Evolutionary conservation across 2,888 invertebrate genomes (phyloP), one percentile per base, ranked within the genome.

Genomic region (Lampropteryx suffumata): DNA sequence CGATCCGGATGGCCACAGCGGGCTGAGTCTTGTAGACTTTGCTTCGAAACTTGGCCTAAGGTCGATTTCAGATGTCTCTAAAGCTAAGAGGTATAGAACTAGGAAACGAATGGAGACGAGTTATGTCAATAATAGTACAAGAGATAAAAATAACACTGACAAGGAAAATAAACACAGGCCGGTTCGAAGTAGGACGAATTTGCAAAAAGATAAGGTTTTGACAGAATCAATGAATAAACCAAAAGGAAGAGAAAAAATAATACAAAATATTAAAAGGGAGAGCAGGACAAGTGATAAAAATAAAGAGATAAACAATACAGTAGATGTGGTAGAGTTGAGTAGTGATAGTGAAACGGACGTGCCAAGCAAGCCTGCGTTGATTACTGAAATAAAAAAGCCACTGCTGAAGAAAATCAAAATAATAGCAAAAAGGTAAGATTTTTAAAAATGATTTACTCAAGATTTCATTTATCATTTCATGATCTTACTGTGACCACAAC

Each of bases 41-140:
- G 73, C 73, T 0, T 61, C 65, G 0, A 62, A 61, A 6, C 60
- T 77, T 1, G 79, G 81, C 0, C 66, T 79, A 12, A 53, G 55
- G 24, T 64, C 67, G 0, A 39, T 63, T 1, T 60, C 58, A 0
- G 64, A 67, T 6, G 45, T 21, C 11, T 43, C 43, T 1, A 17
- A 9, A 27, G 21, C 14, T 0, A 12, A 24, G 26, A 47, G 36
- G n/a, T 55, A 39, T 30, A 10, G 7, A 9, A 51, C 51, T 36
- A 49, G 44, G 12, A 44, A 35, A n/a, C 27, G 32, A 5, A 26
- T 10, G 0, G 4, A 34, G 6, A 39, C 7, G 8, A 39, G 13
- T 6, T n/a, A 12, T 5, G 1, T 11, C 3, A 8, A 8, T 3
- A 12, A 24, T 8, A 17, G 17, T n/a, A n/a, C n/a, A n/a, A n/a